A percentile compares a stretch with the other conserved stretches of the same genome.
Conservation (phyloP, 1,140 invertebrate species). For the Diprion similis region DNA sequence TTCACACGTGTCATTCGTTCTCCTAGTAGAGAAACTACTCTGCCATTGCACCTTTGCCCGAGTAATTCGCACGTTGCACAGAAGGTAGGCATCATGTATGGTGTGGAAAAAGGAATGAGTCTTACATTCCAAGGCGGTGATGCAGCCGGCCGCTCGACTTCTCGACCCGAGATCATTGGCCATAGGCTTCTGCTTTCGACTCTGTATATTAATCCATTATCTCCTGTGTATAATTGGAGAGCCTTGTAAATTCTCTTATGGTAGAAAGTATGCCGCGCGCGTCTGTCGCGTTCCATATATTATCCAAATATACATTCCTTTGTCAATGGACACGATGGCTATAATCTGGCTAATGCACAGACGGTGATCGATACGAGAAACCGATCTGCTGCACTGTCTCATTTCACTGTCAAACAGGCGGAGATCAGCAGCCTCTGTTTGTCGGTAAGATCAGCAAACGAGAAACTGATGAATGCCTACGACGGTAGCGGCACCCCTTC, state of each 20-base stretch:
- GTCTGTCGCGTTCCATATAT: not conserved
- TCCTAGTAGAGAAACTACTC: no score
- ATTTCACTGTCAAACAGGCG: slow-evolving; percentile 39
- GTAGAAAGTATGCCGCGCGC: not conserved
- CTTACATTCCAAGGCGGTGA: no score
- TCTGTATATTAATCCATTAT: not conserved
- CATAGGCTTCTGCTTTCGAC: not conserved
- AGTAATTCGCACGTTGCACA: no score
- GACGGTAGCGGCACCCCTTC: slow-evolving; percentile 42
- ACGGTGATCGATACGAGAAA: not conserved
- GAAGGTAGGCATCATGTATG: no score
- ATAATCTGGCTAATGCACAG: not conserved
- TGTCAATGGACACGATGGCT: not conserved
- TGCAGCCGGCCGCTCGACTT: no score
- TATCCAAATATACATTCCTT: not conserved
- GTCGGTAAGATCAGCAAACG: slow-evolving; percentile 46
- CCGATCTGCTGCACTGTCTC: not conserved
- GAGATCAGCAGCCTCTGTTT: slow-evolving; percentile 54
- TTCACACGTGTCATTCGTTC: no score
- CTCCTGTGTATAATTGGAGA: not conserved
- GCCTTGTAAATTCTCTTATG: not conserved
- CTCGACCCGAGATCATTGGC: not conserved
- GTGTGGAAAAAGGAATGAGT: no score
- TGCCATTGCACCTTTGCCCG: no score
- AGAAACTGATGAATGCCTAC: slow-evolving; percentile 37